phyloP scores from a whole-genome alignment of 1,140 invertebrate species.

The Pogonomyrmex barbatus region DNA sequence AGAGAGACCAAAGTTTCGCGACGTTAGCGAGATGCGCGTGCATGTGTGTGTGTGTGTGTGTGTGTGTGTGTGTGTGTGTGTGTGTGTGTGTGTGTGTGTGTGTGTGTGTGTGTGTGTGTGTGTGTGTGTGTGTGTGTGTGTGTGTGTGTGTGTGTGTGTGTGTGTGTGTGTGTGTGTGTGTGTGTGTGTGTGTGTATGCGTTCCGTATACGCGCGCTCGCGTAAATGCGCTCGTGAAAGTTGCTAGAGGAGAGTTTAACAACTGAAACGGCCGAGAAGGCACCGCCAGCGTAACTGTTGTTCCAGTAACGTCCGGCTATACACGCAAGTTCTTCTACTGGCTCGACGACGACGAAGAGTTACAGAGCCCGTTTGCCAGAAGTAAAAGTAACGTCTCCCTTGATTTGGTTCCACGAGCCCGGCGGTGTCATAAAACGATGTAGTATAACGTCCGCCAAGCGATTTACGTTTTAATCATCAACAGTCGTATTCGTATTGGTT shows the following conservation, averaged over 20 bases:
- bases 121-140: not conserved
- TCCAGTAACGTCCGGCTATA: constrained; percentile 54
- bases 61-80: not conserved
- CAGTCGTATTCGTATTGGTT: constrained; percentile 37
- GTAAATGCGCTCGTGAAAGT: constrained; percentile 49
- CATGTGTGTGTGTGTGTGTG: no score
- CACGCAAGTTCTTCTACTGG: constrained; percentile 16
- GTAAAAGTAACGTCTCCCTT: constrained; percentile 59
- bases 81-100: not conserved
- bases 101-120: not conserved
- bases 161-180: not conserved
- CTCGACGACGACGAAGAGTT: constrained; percentile 18
- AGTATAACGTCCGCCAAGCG: not conserved
- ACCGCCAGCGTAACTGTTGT: constrained; percentile 55
- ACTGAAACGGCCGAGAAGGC: constrained; percentile 61
- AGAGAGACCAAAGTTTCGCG: constrained; percentile 55
- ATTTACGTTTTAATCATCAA: constrained; percentile 58
- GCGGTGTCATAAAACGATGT: constrained; percentile 3
- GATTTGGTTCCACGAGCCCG: constrained; percentile 39
- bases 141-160: no score
- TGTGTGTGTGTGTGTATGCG: not conserved
- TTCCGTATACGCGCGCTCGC: not conserved
- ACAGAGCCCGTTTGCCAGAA: constrained; percentile 31
- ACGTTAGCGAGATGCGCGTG: not conserved
- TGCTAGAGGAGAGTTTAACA: constrained; percentile 59